These are phyloP conservation scores for Rana temporaria DNA, from an alignment of 2,113 vertebrate species.

Conservation along the genomic window DNA sequence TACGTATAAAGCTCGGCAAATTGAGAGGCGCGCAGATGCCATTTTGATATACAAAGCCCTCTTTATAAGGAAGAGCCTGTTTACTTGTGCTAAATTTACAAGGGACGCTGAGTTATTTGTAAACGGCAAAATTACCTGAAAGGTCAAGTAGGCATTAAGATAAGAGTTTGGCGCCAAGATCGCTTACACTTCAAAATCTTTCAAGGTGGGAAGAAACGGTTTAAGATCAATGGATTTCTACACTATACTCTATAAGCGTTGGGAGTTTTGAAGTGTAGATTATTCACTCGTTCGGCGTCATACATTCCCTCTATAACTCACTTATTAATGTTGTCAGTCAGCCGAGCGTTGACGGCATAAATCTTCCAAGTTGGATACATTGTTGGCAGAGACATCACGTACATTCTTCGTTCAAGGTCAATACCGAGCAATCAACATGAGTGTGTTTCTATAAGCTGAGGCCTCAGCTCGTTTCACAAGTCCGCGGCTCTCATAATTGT, in stretches of 20 bases:
- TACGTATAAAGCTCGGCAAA: slow-evolving; percentile 48
- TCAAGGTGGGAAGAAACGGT: slow-evolving; percentile 32
- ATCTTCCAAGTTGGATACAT: slow-evolving; percentile 41
- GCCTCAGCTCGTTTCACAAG: not conserved
- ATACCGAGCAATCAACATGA: slow-evolving; percentile 23
- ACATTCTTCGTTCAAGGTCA: slow-evolving; percentile 47
- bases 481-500: not conserved
- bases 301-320: slow-evolving; percentile 55
- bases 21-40: slow-evolving; percentile 49
- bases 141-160: slow-evolving; percentile 52
- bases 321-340: slow-evolving; percentile 58
- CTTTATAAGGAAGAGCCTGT: slow-evolving; percentile 32
- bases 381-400: slow-evolving; percentile 34
- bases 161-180: slow-evolving; percentile 6
- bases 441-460: slow-evolving; percentile 1
- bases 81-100: slow-evolving; percentile 42
- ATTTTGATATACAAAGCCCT: slow-evolving; percentile 57
- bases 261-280: slow-evolving; percentile 48
- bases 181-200: slow-evolving; percentile 34
- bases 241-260: slow-evolving; percentile 41
- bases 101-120: slow-evolving; percentile 45
- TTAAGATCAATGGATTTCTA: slow-evolving; percentile 40
- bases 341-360: slow-evolving; percentile 42
- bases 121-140: slow-evolving; percentile 54
- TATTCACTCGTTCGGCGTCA: slow-evolving; percentile 48